Evolutionary conservation across 2,113 vertebrate species (phyloP), one percentile per base, ranked within the genome.

Genomic region (Craseonycteris thonglongyai): DNA sequence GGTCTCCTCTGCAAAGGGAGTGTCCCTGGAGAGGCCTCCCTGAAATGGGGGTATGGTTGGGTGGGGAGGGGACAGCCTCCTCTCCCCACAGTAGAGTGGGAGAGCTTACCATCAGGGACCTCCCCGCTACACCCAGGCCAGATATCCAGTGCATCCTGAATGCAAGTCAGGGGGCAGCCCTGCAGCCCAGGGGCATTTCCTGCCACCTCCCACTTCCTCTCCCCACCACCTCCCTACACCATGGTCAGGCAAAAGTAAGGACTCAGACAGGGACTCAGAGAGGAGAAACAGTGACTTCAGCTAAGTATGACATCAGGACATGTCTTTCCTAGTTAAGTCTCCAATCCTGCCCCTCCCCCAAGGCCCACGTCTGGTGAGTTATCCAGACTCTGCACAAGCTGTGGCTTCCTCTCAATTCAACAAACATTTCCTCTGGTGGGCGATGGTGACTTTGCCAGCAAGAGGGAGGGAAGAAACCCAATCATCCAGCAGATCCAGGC

Each of bases 381-480:
- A 97, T 90, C 96, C 90, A 94, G 95, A 94, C 96, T 94, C 93
- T 21, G 80, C 96, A 96, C 88, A 97, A 96, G 97, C 96, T 97
- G 96, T 97, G 95, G 95, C 92, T 96, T 95, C 96, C 94, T 97
- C 87, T 95, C 84, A 68, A 94, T 96, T 97, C 96, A 95, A 95
- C 96, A 95, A 96, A 96, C 94, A 94, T 94, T 97, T 97, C 96
- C 97, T 96, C 79, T 28, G 3, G 95, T 96, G 93, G 96, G 96
- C 79, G 88, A 96, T 6, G 83, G 93, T 14, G 71, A 72, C 91
- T 96, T 84, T 88, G 93, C 96, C 92, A 96, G 81, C 88, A 74
- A 47, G 90, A 59, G 93, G 69, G 91, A 80, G 94, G 93, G 69
- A 92, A 85, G 94, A 65, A 61, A 78, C 22, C 16, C 61, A 56